Base-by-base conservation (phyloP, 2,888 invertebrate species). In the Pammene fasciana region DNA sequence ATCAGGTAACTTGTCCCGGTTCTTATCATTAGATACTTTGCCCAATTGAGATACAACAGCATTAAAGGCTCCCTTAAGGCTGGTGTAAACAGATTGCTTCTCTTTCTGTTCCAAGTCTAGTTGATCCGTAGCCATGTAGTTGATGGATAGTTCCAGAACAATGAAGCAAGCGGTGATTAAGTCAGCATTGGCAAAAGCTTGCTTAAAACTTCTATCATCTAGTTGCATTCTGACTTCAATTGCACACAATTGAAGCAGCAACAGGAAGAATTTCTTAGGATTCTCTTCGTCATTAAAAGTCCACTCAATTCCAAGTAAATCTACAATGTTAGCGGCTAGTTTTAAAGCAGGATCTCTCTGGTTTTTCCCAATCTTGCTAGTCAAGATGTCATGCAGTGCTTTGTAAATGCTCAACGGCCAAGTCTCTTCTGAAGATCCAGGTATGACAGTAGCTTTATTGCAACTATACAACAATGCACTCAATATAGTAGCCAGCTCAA, bases 171-270 rank as follows among this genome's bases (percentile, higher is more conserved):
- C 94, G 9, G 96, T 96, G n/a, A 97, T 94, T 56, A 97, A 89
- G 72, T 97, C 96, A 59, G 95, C 95, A 84, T 97, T 96, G 54
- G 94, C 93, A 84, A 95, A 94, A 0, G 97, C 95, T 79, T 96
- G 94, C 83, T 97, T 96, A 75, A 97, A 93, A 80, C 95, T 95
- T 79, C 96, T 96, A 74, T 97, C 97, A 81, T 98, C 98, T 73
- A 98, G 92, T 76, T 97, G 97, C 98, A 99, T 98, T 80, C 98
- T 94, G 0, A 98, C 96, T 94, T 99, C 98, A 82, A 98, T 97
- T 61, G 97, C 97, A 77, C 97, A 96, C 68, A 99, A 90, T 84
- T 98, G 98, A 68, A 98, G 94, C 34, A 97, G 86, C 11, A 98
- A 88, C 18, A 98, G 90, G 78, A 98, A 95, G 80, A 97, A 96